phyloP scores from a whole-genome alignment of 2,888 invertebrate genomes.

The Dasysyrphus albostriatus region DNA sequence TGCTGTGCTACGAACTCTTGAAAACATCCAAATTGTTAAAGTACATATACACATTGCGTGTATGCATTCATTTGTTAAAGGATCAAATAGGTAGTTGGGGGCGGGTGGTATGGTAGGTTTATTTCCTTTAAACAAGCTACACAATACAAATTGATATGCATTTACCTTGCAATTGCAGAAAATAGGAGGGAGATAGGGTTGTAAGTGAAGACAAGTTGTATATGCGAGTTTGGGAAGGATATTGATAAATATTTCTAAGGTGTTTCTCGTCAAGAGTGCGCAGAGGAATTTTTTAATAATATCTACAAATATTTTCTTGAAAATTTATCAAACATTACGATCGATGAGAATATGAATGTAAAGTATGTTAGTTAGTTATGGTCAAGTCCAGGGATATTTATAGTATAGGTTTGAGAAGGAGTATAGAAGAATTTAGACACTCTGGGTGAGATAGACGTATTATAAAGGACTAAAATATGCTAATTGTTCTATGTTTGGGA shows the following conservation, averaged over 20 bases:
- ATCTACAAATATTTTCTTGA: background rate
- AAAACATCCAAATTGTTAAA: constrained; percentile 25
- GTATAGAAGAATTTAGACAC: background rate
- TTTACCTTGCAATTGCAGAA: background rate
- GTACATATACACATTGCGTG: constrained; percentile 6
- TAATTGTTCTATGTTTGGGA: background rate
- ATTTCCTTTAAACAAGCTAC: background rate
- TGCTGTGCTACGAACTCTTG: constrained; percentile 52
- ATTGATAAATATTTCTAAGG: background rate
- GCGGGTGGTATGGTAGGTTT: background rate
- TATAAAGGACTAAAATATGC: background rate
- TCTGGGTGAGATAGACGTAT: background rate
- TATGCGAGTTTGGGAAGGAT: background rate
- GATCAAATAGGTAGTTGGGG: background rate
- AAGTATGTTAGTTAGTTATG: background rate
- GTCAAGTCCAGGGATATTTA: background rate
- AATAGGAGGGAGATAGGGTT: background rate
- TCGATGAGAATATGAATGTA: background rate
- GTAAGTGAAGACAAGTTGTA: background rate
- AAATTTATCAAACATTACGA: background rate
- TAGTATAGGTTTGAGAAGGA: background rate
- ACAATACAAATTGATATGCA: background rate
- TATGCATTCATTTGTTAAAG: constrained; percentile 34
- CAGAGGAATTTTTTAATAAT: constrained; percentile 1
- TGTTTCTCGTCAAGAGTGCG: background rate